Conservation (phyloP, 2,888 invertebrate genomes). For the Drosophila neoperkinsi region DNA sequence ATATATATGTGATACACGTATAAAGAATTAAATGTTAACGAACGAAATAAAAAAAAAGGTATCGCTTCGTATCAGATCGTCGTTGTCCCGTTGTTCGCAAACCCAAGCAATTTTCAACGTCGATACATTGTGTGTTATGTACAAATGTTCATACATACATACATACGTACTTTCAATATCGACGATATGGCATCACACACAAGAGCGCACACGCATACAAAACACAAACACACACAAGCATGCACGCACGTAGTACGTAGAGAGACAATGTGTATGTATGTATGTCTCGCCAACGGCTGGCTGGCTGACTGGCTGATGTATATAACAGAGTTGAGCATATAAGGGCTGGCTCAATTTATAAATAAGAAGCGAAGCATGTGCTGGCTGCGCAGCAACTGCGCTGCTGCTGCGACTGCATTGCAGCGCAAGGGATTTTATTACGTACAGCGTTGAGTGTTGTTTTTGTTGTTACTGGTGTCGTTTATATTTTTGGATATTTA, state of each 20-base stretch:
- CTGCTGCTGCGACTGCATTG: conserved; percentile 60
- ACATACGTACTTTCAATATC: conserved; percentile 73
- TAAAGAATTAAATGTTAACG: conserved; percentile 64
- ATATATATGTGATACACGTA: conserved; percentile 28
- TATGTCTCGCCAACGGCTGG: conserved; percentile 61
- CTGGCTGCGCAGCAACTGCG: conserved; percentile 71
- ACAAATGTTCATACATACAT: conserved; percentile 57
- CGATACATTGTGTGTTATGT: conserved; percentile 57
- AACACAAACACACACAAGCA: conserved; percentile 37
- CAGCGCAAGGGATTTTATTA: conserved; percentile 79
- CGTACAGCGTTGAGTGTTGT: conserved; percentile 53
- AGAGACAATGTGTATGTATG: conserved; percentile 56
- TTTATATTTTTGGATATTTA: conserved; percentile 78
- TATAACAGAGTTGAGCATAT: conserved; percentile 75
- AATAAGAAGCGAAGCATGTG: conserved; percentile 77
- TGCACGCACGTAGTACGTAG: conserved; percentile 74
- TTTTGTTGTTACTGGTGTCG: conserved; percentile 59
- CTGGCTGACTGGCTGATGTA: conserved; percentile 21
- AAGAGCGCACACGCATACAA: conserved; percentile 51
- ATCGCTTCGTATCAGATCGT: conserved; percentile 75
- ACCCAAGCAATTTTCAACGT: conserved; percentile 67
- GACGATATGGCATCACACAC: conserved; percentile 77
- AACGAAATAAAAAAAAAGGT: conserved; percentile 55
- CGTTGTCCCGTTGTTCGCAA: conserved; percentile 75
- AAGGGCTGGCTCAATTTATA: conserved; percentile 81